Percentiles rank a stretch among this genome's conserved stretches.
phyloP scores from a whole-genome alignment of 2,113 vertebrate genomes.

The Cololabis saira region DNA sequence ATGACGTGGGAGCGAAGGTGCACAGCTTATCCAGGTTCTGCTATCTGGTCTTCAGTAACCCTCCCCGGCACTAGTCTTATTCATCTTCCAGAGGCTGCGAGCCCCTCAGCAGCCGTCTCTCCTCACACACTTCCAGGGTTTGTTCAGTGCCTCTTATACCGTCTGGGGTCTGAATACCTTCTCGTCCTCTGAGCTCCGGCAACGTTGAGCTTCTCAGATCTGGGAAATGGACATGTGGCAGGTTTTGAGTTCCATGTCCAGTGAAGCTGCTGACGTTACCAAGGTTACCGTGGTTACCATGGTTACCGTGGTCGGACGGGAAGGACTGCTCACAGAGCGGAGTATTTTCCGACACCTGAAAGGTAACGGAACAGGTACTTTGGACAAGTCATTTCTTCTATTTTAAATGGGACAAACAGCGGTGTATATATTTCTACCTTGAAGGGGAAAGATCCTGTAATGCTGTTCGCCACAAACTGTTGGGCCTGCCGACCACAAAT shows the following conservation, averaged over 20 bases:
- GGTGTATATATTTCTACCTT: slow-evolving; percentile 60
- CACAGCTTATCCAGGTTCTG: no score
- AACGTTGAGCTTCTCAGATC: slow-evolving; percentile 35
- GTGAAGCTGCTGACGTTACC: not conserved
- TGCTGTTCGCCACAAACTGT: slow-evolving; percentile 58
- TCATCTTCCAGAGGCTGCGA: no score
- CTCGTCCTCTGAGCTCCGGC: slow-evolving; percentile 40
- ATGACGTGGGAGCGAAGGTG: no score
- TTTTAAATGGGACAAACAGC: not conserved
- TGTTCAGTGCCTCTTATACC: no score
- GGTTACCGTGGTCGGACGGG: slow-evolving; percentile 14
- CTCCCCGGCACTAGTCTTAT: no score
- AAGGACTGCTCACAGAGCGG: slow-evolving; percentile 13
- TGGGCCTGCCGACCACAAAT: slow-evolving; percentile 72
- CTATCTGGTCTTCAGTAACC: no score
- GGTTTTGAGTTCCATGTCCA: slow-evolving; percentile 22
- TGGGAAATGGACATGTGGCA: slow-evolving; percentile 45
- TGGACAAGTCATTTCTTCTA: no score
- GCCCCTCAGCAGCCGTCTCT: no score
- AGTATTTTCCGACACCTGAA: slow-evolving; percentile 34
- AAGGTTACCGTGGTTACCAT: slow-evolving; percentile 8
- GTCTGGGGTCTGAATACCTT: slow-evolving; percentile 13
- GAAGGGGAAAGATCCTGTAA: slow-evolving; percentile 25
- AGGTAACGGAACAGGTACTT: not conserved
- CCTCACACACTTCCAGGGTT: no score